These are phyloP conservation scores for Gymnocypris eckloni DNA, from an alignment of 2,797 vertebrate species.

Conservation along the genomic window DNA sequence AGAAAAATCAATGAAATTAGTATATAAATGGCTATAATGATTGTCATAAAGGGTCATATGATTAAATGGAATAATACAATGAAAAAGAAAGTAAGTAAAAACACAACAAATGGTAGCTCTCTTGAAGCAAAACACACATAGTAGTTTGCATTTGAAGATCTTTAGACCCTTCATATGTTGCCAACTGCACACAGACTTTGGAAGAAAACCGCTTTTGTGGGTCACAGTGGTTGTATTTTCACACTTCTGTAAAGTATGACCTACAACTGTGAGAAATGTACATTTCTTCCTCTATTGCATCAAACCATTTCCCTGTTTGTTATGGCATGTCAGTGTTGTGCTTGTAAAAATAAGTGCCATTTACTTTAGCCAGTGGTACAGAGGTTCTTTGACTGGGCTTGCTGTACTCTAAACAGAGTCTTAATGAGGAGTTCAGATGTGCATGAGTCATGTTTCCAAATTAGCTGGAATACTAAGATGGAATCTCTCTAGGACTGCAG, in stretches of 20 bases:
- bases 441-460: conserved; percentile 48
- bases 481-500: background rate
- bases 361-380: background rate
- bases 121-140: background rate
- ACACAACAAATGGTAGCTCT: background rate
- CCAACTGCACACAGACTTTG: background rate
- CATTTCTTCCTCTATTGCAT: background rate
- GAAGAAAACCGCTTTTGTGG: background rate
- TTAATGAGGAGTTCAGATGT: background rate
- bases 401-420: background rate
- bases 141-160: background rate
- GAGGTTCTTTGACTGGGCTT: background rate
- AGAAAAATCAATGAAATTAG: background rate
- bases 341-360: background rate
- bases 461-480: background rate
- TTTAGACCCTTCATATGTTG: background rate
- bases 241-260: background rate
- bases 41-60: background rate
- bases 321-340: background rate
- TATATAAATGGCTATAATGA: background rate
- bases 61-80: background rate
- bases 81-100: background rate
- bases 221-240: background rate
- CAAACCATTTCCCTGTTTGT: background rate
- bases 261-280: background rate